phyloP scores from a whole-genome alignment of 2,797 vertebrate genomes.

The Channallabes apus region DNA sequence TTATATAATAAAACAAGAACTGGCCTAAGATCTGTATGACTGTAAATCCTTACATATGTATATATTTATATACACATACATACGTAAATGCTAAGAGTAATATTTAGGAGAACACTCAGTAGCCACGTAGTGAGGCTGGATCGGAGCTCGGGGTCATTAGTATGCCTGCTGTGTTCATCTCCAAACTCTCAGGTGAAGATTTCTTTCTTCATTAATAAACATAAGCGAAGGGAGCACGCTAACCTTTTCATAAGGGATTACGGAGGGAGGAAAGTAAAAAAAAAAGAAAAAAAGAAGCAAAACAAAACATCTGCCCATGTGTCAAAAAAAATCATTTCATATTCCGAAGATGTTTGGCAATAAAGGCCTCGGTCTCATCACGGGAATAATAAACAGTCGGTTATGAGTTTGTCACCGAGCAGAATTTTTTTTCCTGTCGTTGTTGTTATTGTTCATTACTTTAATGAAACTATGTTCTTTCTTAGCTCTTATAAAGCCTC shows the following conservation, averaged over 20 bases:
- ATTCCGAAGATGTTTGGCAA: constrained; percentile 55
- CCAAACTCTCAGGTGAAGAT: constrained; percentile 58
- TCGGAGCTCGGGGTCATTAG: constrained; percentile 40
- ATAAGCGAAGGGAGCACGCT: constrained; percentile 51
- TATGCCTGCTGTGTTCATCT: constrained; percentile 48
- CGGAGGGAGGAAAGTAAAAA: constrained; percentile 45
- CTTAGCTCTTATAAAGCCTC: background rate
- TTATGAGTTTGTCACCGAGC: constrained; percentile 43
- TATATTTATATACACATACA: background rate
- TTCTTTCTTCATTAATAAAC: constrained; percentile 59
- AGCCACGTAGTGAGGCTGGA: background rate
- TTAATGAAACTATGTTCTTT: constrained; percentile 1
- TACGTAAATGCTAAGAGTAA: background rate
- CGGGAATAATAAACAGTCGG: constrained; percentile 56
- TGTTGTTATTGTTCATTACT: background rate
- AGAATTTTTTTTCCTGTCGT: background rate
- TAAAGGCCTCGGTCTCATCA: constrained; percentile 51
- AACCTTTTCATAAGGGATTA: constrained; percentile 58
- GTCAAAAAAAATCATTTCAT: constrained; percentile 55
- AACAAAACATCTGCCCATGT: constrained; percentile 57
- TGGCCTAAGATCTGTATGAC: background rate
- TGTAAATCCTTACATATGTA: background rate
- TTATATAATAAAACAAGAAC: background rate
- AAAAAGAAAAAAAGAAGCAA: background rate
- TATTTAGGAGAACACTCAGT: no score